Evolutionary conservation across 2,113 vertebrate genomes (phyloP).

Genomic region (Ibidorhyncha struthersii): DNA sequence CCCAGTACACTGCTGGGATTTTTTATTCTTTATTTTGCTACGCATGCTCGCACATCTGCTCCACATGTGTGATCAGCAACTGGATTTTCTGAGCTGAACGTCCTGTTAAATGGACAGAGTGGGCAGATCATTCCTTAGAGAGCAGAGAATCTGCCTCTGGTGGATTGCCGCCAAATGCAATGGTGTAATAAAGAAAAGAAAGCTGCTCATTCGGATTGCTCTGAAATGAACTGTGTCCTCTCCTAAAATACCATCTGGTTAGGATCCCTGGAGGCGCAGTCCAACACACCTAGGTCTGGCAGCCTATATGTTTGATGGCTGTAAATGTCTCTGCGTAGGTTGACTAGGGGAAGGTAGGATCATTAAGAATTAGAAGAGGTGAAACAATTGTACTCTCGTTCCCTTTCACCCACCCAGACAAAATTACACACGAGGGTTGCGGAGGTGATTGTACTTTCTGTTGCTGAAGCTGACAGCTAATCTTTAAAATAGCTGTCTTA

Average conservation of each 20-base stretch:
- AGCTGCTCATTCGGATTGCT: constrained; percentile 76
- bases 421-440: not conserved
- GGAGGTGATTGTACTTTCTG: constrained; percentile 4
- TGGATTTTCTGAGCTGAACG: constrained; percentile 75
- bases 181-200: constrained; percentile 80
- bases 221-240: constrained; percentile 84
- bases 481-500: constrained; percentile 1
- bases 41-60: constrained; percentile 82
- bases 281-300: constrained; percentile 78
- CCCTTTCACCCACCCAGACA: constrained; percentile 34
- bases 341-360: constrained; percentile 63
- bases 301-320: constrained; percentile 58
- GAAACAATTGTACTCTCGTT: constrained; percentile 55
- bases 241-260: constrained; percentile 80
- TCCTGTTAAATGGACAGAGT: constrained; percentile 83
- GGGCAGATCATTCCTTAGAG: constrained; percentile 80
- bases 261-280: constrained; percentile 70
- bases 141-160: constrained; percentile 78
- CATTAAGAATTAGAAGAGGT: constrained; percentile 59
- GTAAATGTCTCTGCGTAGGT: constrained; percentile 62
- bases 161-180: constrained; percentile 77
- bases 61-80: constrained; percentile 80
- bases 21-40: constrained; percentile 77
- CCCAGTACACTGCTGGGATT: constrained; percentile 76
- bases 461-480: constrained; percentile 22